Conservation (phyloP, 2,797 vertebrate genomes). For the Cercopithecus neglectus region DNA sequence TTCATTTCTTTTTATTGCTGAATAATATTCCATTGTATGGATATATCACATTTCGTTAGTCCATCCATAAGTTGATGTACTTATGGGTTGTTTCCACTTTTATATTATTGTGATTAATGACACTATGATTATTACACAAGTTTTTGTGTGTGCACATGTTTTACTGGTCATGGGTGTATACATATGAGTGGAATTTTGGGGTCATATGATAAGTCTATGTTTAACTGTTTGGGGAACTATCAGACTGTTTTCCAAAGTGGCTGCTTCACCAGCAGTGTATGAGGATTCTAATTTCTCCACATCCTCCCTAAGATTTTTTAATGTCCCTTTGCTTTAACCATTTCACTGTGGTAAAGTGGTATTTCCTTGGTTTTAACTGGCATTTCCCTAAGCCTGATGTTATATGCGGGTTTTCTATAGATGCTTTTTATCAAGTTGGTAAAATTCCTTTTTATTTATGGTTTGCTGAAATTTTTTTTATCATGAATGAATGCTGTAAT, state of each 20-base stretch:
- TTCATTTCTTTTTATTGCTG: background rate
- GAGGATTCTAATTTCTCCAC: background rate
- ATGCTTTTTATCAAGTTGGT: background rate
- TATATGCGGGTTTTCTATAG: background rate
- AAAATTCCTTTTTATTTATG: background rate
- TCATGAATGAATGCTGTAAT: background rate
- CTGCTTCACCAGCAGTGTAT: background rate
- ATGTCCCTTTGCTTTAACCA: background rate
- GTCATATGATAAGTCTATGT: background rate
- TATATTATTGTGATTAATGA: background rate
- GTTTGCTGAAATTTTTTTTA: background rate
- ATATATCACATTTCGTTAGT: background rate
- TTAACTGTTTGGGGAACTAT: background rate
- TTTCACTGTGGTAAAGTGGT: background rate
- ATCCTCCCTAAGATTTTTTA: background rate
- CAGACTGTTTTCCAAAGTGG: background rate
- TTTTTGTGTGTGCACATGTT: background rate
- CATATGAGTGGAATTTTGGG: background rate
- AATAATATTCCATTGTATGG: background rate
- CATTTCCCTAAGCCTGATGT: background rate
- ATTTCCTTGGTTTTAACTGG: background rate
- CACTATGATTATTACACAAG: background rate
- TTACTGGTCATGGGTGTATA: background rate
- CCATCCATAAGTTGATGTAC: background rate
- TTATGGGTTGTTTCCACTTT: background rate